Evolutionary conservation across 2,113 vertebrate genomes (phyloP).

Genomic region (Chionomys nivalis): DNA sequence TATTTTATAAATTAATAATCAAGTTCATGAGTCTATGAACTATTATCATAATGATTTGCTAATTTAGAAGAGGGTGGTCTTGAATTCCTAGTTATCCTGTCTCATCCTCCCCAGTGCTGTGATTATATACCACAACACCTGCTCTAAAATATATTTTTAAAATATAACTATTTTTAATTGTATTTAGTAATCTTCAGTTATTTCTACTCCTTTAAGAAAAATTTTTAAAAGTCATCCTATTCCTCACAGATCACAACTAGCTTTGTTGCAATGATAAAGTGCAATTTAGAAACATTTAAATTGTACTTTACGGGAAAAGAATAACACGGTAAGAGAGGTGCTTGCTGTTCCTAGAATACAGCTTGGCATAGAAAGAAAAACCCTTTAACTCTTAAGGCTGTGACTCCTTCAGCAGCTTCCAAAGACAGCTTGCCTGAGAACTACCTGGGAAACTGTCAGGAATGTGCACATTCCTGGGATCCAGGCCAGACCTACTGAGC

Average conservation of each 20-base stretch:
- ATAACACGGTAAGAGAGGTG: neutral
- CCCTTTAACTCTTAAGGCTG: conserved; percentile 28
- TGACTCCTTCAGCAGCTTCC: conserved; percentile 5
- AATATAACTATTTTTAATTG: neutral
- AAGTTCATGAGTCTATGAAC: neutral
- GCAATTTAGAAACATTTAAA: conserved; percentile 14
- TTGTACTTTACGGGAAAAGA: neutral
- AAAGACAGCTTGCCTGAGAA: conserved; percentile 29
- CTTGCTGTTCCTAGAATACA: conserved; percentile 44
- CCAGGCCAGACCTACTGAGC: neutral
- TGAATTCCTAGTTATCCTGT: neutral
- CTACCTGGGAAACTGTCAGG: conserved; percentile 53
- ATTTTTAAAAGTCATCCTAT: neutral
- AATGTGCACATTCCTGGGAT: conserved; percentile 39
- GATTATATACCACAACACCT: neutral
- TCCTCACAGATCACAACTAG: neutral
- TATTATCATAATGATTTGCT: neutral
- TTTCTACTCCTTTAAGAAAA: neutral
- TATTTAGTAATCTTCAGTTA: neutral
- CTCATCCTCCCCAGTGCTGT: neutral
- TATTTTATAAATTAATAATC: conserved; percentile 1
- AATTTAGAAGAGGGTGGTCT: neutral
- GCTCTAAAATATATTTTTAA: neutral
- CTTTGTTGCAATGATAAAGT: neutral
- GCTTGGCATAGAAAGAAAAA: neutral